A percentile compares a stretch with the other conserved stretches of the same genome.
Conservation (phyloP, 2,888 invertebrate genomes). For the Stegophylla sp. region DNA sequence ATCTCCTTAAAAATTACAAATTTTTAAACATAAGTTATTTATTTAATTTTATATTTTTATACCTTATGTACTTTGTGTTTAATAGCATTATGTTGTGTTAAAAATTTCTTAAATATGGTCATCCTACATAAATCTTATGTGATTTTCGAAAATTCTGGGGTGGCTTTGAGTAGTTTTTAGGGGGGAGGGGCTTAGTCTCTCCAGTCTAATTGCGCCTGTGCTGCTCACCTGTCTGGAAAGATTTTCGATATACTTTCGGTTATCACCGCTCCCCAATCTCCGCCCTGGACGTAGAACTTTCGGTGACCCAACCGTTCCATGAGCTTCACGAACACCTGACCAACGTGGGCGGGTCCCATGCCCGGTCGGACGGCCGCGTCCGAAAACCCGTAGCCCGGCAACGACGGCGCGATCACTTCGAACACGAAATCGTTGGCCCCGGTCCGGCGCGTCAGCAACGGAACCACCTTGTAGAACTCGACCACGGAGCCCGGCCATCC, state of each 20-base stretch:
- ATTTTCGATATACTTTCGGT: slow-evolving; percentile 71
- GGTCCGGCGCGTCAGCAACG: slow-evolving; percentile 69
- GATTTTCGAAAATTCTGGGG: too few species aligned
- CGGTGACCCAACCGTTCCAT: slow-evolving; percentile 75
- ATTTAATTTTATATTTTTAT: too few species aligned
- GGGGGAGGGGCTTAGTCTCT: too few species aligned
- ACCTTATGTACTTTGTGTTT: too few species aligned
- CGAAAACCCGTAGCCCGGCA: slow-evolving; percentile 77
- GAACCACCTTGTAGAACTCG: slow-evolving; percentile 80
- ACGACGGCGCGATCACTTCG: slow-evolving; percentile 73
- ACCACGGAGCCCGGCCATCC: slow-evolving; percentile 87
- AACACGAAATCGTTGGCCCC: slow-evolving; percentile 71
- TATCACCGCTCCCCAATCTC: slow-evolving; percentile 82
- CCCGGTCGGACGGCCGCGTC: slow-evolving; percentile 72
- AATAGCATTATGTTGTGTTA: too few species aligned
- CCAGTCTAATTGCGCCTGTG: too few species aligned
- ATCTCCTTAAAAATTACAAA: too few species aligned
- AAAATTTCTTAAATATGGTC: too few species aligned
- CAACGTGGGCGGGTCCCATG: slow-evolving; percentile 69
- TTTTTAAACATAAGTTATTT: too few species aligned
- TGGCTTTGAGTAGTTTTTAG: too few species aligned
- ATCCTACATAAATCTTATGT: too few species aligned
- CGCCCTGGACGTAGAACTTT: slow-evolving; percentile 77
- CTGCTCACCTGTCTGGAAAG: slow-evolving; percentile 68
- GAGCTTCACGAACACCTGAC: slow-evolving; percentile 71